Conservation (phyloP, 2,888 invertebrate species). For the Drosophila mimica region DNA sequence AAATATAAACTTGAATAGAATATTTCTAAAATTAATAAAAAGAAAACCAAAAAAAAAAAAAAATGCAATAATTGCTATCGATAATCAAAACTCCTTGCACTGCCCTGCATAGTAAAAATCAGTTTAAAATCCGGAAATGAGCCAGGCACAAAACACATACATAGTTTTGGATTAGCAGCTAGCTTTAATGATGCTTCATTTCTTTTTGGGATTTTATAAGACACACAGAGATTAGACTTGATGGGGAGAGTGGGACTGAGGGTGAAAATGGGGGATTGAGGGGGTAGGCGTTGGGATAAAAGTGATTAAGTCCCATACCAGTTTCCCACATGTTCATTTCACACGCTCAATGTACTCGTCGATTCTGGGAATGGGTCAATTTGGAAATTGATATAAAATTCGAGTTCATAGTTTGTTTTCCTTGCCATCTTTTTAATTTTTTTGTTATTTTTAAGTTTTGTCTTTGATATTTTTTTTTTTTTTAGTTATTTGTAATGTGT, state of each 20-base stretch:
- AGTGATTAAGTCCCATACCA: conserved; percentile 18
- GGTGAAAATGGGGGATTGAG: not conserved
- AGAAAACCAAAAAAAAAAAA: not conserved
- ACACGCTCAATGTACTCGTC: conserved; percentile 28
- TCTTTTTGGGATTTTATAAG: conserved; percentile 27
- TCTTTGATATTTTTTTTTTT: not conserved
- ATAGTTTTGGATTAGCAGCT: conserved; percentile 10
- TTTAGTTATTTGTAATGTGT: conserved; percentile 21
- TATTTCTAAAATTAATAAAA: conserved; percentile 37
- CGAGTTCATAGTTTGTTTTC: conserved; percentile 44
- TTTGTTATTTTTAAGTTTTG: not conserved
- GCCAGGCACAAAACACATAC: conserved; percentile 37
- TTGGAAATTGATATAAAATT: conserved; percentile 48
- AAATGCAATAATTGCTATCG: conserved; percentile 43
- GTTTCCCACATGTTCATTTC: conserved; percentile 45
- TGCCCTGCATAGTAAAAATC: conserved; percentile 13
- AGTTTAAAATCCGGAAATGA: conserved; percentile 27
- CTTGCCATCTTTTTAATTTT: not conserved
- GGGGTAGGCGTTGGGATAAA: not conserved
- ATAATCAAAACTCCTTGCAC: conserved; percentile 19
- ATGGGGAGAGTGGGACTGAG: not conserved
- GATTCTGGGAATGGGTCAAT: conserved; percentile 23
- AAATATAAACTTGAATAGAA: conserved; percentile 34
- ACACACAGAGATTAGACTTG: conserved; percentile 19
- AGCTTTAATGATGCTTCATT: conserved; percentile 9